Conservation (phyloP, 2,113 vertebrate genomes). For the Sciurus niger region DNA sequence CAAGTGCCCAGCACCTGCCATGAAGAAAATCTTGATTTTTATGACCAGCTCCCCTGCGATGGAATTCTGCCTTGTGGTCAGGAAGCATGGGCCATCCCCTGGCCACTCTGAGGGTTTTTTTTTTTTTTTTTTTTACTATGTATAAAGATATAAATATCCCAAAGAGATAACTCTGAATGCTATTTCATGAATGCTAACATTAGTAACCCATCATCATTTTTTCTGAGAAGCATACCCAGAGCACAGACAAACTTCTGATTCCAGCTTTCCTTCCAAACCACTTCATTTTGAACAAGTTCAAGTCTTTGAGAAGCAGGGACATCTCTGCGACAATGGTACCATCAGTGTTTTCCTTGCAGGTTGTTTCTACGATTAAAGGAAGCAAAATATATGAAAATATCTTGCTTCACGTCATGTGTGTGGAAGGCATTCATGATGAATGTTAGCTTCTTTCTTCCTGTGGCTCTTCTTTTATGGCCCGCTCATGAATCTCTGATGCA, state of each 20-base stretch:
- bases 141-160: not conserved
- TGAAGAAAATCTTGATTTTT: not conserved
- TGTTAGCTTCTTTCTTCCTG: not conserved
- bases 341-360: not conserved
- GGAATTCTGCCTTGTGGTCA: not conserved
- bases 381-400: conserved; percentile 17
- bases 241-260: not conserved
- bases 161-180: not conserved
- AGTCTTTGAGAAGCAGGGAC: not conserved
- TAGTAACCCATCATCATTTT: not conserved
- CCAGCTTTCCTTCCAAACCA: not conserved
- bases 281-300: not conserved
- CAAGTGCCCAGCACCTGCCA: not conserved
- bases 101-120: not conserved
- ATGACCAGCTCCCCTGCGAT: too few species aligned
- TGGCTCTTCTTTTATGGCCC: conserved; percentile 52
- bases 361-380: conserved; percentile 43
- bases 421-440: conserved; percentile 7
- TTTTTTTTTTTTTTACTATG: not conserved
- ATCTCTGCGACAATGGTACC: not conserved
- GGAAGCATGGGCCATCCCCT: not conserved
- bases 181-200: not conserved
- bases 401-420: not conserved
- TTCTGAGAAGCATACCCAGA: not conserved
- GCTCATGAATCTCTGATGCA: conserved; percentile 57